Evolutionary conservation across 2,113 vertebrate species (phyloP).

Genomic region (Odocoileus hemionus): DNA sequence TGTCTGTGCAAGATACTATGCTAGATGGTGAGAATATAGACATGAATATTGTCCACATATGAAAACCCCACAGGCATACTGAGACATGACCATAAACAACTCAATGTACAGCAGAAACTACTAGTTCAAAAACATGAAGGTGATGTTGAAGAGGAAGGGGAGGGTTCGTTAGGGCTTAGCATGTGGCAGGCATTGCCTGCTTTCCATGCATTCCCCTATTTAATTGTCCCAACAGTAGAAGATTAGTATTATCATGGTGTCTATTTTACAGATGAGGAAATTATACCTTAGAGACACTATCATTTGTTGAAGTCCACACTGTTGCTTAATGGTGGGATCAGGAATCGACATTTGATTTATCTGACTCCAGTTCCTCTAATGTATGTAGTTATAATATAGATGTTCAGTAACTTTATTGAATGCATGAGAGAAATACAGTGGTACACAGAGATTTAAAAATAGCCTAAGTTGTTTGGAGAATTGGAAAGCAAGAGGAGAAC

Average conservation of each 20-base stretch:
- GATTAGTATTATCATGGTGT: background rate
- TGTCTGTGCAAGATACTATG: background rate
- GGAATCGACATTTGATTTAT: background rate
- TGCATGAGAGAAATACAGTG: background rate
- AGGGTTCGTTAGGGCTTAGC: too few species aligned
- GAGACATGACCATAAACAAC: background rate
- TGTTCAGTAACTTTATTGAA: background rate
- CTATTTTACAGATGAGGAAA: background rate
- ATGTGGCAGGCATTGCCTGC: accelerated
- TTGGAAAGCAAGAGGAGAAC: background rate
- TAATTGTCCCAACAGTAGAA: background rate
- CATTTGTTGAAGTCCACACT: background rate
- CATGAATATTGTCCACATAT: background rate
- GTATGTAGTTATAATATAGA: background rate
- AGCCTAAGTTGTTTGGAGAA: background rate
- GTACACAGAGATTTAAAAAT: background rate
- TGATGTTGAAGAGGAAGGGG: background rate
- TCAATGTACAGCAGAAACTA: background rate
- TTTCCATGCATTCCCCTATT: background rate
- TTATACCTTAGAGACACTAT: background rate
- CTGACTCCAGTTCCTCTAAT: background rate
- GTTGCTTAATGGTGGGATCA: too few species aligned
- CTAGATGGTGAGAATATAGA: background rate
- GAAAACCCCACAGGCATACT: background rate
- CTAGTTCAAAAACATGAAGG: background rate